phyloP scores from a whole-genome alignment of 2,797 vertebrate genomes.

The Bufotes viridis region DNA sequence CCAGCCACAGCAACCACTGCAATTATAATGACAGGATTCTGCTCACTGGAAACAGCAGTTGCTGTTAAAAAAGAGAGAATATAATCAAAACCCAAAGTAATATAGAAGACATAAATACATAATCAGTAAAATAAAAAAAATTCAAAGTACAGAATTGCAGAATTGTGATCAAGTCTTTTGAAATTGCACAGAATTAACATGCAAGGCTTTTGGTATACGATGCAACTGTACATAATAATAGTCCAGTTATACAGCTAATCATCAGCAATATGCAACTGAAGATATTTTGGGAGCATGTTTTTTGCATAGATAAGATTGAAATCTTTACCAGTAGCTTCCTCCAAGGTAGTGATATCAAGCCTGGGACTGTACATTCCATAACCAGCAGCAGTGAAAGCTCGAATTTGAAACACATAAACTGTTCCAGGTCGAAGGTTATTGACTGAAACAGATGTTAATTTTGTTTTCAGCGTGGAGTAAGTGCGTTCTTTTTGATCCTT shows the following conservation, averaged over 20 bases:
- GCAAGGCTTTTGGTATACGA: background rate
- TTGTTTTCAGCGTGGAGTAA: conserved; percentile 95
- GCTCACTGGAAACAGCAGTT: conserved; percentile 94
- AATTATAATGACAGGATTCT: conserved; percentile 99
- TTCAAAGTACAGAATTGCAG: background rate
- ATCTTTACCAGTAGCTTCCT: conserved; percentile 88
- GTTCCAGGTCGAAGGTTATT: conserved; percentile 97
- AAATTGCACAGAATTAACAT: background rate
- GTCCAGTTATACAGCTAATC: background rate
- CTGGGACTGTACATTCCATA: conserved; percentile 93
- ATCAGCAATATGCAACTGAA: background rate
- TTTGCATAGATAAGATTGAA: conserved; percentile 2
- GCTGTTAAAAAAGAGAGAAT: conserved; percentile 73
- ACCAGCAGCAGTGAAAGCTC: conserved; percentile 94
- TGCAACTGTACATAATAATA: too few relatives aligned
- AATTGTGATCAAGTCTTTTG: background rate
- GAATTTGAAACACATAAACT: conserved; percentile 95
- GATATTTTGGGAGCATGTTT: background rate
- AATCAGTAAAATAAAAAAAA: background rate
- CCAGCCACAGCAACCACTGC: conserved; percentile 97
- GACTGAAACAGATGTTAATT: conserved; percentile 91
- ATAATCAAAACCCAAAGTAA: conserved; percentile 1
- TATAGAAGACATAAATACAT: background rate
- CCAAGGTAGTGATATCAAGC: conserved; percentile 93
- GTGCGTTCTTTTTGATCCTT: conserved; percentile 96